Evolutionary conservation across 1,140 invertebrate species (phyloP).

Genomic region (Drosophila bipectinata): DNA sequence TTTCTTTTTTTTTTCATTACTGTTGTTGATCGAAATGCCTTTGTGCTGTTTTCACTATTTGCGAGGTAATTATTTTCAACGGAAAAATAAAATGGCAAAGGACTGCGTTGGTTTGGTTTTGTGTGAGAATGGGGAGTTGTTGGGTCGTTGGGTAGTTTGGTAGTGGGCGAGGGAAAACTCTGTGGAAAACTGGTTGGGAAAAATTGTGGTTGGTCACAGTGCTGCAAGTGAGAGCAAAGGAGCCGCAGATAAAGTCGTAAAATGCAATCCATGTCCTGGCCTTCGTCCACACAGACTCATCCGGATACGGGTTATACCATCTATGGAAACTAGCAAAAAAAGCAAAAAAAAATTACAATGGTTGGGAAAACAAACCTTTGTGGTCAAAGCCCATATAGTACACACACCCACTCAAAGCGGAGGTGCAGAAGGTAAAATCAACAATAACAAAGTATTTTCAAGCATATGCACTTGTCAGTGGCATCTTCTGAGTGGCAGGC

Average conservation of each 20-base stretch:
- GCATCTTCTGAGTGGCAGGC: conserved; percentile 37
- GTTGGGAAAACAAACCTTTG: conserved; percentile 37
- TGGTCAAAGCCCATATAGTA: conserved; percentile 4
- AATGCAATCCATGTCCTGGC: conserved; percentile 48
- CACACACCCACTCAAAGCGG: background rate
- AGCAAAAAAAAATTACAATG: conserved; percentile 8
- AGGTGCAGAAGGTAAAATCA: conserved; percentile 18
- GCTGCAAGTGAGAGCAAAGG: conserved; percentile 16
- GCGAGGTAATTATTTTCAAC: conserved; percentile 24
- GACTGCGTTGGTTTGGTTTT: background rate
- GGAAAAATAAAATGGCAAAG: conserved; percentile 15
- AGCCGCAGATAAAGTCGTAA: conserved; percentile 30
- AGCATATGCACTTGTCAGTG: conserved; percentile 46
- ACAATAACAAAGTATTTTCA: conserved; percentile 42
- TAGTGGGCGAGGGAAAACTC: background rate
- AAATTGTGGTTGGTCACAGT: conserved; percentile 4
- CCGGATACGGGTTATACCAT: background rate
- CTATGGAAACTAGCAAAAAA: conserved; percentile 2
- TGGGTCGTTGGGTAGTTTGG: no score
- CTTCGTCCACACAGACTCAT: background rate
- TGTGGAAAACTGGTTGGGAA: background rate
- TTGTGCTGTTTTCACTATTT: conserved; percentile 17
- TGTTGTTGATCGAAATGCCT: conserved; percentile 12
- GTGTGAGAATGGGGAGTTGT: no score
- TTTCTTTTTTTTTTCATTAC: background rate